phyloP scores from a whole-genome alignment of 2,888 invertebrate species.

The Himalopsyche tibetana region DNA sequence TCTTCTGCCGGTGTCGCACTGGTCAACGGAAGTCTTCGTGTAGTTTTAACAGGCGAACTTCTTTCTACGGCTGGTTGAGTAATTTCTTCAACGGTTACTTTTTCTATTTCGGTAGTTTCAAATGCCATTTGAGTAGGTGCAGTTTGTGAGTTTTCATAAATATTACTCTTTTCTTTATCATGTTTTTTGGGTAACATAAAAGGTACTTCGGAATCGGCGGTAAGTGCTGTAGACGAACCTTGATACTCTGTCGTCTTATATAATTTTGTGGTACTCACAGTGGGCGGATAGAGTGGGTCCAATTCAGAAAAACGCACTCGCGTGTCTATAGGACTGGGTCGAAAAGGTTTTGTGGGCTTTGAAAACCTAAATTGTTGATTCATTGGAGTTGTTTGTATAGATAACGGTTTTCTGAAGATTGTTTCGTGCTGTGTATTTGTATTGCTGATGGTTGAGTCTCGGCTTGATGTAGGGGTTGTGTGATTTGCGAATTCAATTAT shows the following conservation, averaged over 20 bases:
- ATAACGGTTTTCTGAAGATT: conserved; percentile 36
- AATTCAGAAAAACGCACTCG: conserved; percentile 73
- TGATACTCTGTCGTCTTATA: background rate
- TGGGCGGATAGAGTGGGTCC: conserved; percentile 72
- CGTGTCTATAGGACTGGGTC: conserved; percentile 69
- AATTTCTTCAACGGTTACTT: conserved; percentile 59
- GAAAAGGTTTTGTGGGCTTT: conserved; percentile 69
- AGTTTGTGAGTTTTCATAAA: conserved; percentile 17
- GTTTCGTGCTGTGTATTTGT: conserved; percentile 62
- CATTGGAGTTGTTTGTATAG: conserved; percentile 48
- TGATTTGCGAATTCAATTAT: background rate
- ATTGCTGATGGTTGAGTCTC: conserved; percentile 57
- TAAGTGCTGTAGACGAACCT: conserved; percentile 68
- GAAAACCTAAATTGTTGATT: background rate
- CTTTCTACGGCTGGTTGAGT: background rate
- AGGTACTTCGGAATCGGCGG: conserved; percentile 71
- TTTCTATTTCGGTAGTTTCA: conserved; percentile 58
- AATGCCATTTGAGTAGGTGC: background rate
- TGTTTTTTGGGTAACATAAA: conserved; percentile 67
- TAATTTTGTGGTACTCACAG: conserved; percentile 67
- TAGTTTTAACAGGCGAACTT: background rate
- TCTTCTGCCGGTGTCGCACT: background rate
- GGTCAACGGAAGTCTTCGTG: background rate
- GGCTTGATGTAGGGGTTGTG: background rate
- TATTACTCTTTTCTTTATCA: conserved; percentile 32